Percentiles rank a stretch among this genome's conserved stretches.
Evolutionary conservation across 1,140 invertebrate genomes (phyloP).

Genomic region (Teleogryllus occipitalis): DNA sequence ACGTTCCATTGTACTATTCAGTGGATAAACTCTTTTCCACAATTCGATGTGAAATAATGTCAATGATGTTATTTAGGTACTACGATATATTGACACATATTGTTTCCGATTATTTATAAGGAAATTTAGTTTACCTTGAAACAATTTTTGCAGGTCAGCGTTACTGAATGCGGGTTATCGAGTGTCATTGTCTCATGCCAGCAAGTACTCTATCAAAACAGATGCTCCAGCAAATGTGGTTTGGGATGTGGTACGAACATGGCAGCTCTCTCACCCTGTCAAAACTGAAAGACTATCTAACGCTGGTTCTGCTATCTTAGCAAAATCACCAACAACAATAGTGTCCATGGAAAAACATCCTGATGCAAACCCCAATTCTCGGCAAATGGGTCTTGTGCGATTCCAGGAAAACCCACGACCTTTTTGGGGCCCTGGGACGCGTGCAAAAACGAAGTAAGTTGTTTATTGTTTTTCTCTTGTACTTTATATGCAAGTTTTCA

Average conservation of each 20-base stretch:
- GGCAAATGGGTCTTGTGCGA: conserved; percentile 59
- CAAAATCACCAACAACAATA: conserved; percentile 42
- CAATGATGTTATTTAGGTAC: conserved; percentile 55
- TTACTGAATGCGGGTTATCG: conserved; percentile 86
- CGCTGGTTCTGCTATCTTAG: conserved; percentile 49
- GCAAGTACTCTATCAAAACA: conserved; percentile 85
- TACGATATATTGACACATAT: neutral
- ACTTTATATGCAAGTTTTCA: neutral
- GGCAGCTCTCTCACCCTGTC: conserved; percentile 62
- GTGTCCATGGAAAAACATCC: conserved; percentile 56
- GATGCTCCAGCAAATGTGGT: conserved; percentile 76
- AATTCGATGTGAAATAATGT: conserved; percentile 55
- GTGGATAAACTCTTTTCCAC: conserved; percentile 53
- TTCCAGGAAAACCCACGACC: conserved; percentile 81
- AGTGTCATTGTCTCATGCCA: conserved; percentile 88
- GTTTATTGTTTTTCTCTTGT: neutral
- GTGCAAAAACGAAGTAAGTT: conserved; percentile 56
- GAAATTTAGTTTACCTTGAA: neutral
- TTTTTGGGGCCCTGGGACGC: conserved; percentile 82
- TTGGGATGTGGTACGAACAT: conserved; percentile 88
- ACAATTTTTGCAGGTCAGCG: conserved; percentile 57
- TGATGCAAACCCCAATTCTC: conserved; percentile 70
- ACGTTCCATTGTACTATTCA: conserved; percentile 82
- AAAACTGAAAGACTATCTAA: conserved; percentile 43
- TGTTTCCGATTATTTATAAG: neutral